Base-by-base conservation (phyloP, 2,888 invertebrate genomes). In the Rotaria magnacalcarata region DNA sequence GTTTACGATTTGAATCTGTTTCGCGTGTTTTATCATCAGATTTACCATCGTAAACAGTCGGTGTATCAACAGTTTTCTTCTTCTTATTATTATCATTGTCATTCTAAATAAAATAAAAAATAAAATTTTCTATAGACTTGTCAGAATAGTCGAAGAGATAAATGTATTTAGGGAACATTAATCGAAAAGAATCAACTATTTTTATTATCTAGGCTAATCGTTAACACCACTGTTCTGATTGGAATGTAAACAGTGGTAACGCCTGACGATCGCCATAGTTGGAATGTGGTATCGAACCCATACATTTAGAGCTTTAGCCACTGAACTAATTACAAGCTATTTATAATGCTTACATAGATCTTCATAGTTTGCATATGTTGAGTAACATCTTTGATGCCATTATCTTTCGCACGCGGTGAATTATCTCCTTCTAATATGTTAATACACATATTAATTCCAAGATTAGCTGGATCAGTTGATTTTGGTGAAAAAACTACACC, bases 391-490 rank as follows among this genome's bases (percentile, higher is more conserved):
- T 67, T 67, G 27, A 47, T 43, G 21, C n/a, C 75, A 21, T 8
- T 21, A n/a, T 75, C 75, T 75, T 75, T 75, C 6, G 43, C 75
- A 43, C 75, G 41, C 43, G 75, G 75, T 24, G 75, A 75, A 43
- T 47, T 75, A 47, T 75, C 75, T 27, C 67, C 67, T 75, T 75
- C 75, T 47, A 75, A 47, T 41, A 75, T 75, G 27, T 75, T 75
- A n/a, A 75, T 75, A 43, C 75, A 75, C 75, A 75, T 75, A 75
- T 75, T 75, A 24, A 75, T 43, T 21, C 75, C 75, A 21, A 75
- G 75, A 75, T 75, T 75, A 43, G 75, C 41, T 43, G 75, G 75
- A 75, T 75, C 75, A 11, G 75, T 75, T 75, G 75, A 75, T 75
- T 75, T 75, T 8, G 75, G 75, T 43, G 75, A 75, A 75, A 75